These are phyloP conservation scores for Bos taurus DNA, from an alignment of 2,113 vertebrate species.

Conservation along the genomic window ARS-UCD2.0 NC_037335.1:17715001-17715500, in stretches of 20 bases:
- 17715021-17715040: neutral
- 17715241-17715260: neutral
- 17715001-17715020: neutral
- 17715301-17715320: neutral
- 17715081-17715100: neutral
- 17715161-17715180: neutral
- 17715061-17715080: neutral
- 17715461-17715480: constrained; percentile 91
- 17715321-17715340: accelerated
- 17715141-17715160: neutral
- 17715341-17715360: neutral
- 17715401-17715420: neutral
- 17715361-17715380: accelerated
- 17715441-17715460: constrained; percentile 92
- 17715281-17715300: neutral
- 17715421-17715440: constrained; percentile 87
- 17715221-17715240: neutral
- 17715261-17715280: constrained; percentile 23
- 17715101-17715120: neutral
- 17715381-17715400: neutral
- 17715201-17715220: neutral
- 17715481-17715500: constrained; percentile 96
- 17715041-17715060: neutral
- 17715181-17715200: neutral
- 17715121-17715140: neutral